Evolutionary conservation across 1,140 invertebrate genomes (phyloP), one percentile per base, ranked within the genome.

Genomic region (Ctenoplectra terminalis): DNA sequence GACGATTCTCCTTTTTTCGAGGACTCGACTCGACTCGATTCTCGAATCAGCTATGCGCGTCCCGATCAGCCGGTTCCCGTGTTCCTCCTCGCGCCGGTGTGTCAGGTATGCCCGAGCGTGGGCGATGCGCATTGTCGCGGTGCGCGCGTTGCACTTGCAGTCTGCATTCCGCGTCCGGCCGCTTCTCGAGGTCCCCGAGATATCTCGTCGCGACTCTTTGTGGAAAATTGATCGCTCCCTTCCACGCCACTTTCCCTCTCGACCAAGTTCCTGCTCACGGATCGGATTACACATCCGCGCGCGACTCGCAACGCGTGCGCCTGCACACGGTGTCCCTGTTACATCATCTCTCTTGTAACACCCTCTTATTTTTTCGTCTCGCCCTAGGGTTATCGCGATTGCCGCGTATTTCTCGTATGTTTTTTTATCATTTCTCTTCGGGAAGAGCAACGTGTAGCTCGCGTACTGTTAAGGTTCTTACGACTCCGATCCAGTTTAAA

Each of bases 191-290:
- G 29, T 17, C 26, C 7, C 26, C n/a, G 43, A 26, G n/a, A n/a
- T n/a, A 17, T 37, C 6, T 13, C n/a, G 46, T 23, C 20, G 11
- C 17, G 20, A 15, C 5, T 26, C 67, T 67, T 73, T 4, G n/a
- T n/a, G n/a, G 79, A 76, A 81, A 76, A 69, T 56, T 56, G 26
- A 26, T 2, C 58, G 60, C 23, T 63, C 61, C 61, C n/a, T 50
- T 66, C 73, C 34, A 13, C 37, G 34, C 71, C 34, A 64, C 73
- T 71, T 72, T 83, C 69, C 48, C 82, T 80, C 67, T 74, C 78
- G n/a, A 2, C 6, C 13, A 20, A 2, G 48, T 31, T 63, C 43
- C 76, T 63, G 9, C 17, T 20, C n/a, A 43, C 6, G 48, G 46
- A 63, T 73, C 67, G 46, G 26, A 37, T 64, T 61, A 31, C 67